phyloP scores from a whole-genome alignment of 2,113 vertebrate species.

The Galemys pyrenaicus region DNA sequence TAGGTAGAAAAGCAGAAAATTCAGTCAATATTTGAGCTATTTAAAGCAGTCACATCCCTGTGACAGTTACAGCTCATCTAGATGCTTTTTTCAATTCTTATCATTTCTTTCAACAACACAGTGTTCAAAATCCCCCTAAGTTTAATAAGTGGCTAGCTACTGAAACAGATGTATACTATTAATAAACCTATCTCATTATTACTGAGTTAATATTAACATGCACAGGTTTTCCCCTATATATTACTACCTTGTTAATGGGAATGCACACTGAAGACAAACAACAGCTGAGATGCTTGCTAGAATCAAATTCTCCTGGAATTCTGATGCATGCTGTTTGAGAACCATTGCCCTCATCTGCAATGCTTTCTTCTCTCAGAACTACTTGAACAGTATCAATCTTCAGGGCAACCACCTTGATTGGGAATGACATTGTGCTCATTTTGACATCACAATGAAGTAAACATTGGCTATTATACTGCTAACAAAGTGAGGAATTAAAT shows the following conservation, averaged over 20 bases:
- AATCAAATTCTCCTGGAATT: neutral
- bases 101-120: constrained; percentile 62
- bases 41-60: constrained; percentile 7
- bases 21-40: constrained; percentile 13
- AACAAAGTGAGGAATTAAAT: neutral
- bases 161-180: neutral
- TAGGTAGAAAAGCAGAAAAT: neutral
- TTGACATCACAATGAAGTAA: neutral
- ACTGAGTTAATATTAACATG: neutral
- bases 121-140: constrained; percentile 48
- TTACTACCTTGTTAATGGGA: neutral
- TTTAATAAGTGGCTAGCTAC: constrained; percentile 49
- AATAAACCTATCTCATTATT: constrained; percentile 26
- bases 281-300: neutral
- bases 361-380: neutral
- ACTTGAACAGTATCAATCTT: neutral
- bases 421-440: neutral
- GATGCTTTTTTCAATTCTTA: neutral
- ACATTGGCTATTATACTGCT: neutral
- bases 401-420: neutral
- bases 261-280: neutral
- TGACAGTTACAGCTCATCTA: too few relatives aligned
- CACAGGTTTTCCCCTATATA: neutral
- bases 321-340: neutral
- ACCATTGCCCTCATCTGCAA: rapidly evolving